Conservation (phyloP, 2,113 vertebrate species). For the Loxodonta africana region DNA sequence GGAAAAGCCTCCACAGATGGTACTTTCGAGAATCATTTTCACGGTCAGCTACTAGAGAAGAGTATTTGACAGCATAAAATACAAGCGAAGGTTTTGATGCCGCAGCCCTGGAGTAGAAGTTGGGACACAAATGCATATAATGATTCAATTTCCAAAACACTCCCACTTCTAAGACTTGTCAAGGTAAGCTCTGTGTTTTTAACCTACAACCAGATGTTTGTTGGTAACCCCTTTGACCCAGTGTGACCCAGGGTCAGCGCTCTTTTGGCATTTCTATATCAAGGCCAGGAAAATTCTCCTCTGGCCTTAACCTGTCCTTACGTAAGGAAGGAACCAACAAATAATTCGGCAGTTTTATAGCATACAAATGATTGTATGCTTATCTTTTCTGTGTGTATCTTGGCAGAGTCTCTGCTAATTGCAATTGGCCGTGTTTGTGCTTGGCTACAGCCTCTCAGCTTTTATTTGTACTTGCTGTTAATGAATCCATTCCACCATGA, state of each 20-base stretch:
- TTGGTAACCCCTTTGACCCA: constrained; percentile 59
- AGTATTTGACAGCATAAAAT: not conserved
- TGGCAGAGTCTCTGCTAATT: constrained; percentile 50
- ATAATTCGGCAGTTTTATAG: constrained; percentile 49
- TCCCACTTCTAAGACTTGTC: not conserved
- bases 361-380: constrained; percentile 62
- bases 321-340: constrained; percentile 71
- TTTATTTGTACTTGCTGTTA: not conserved
- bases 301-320: constrained; percentile 40
- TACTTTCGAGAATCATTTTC: not conserved
- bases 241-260: not conserved
- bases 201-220: constrained; percentile 34
- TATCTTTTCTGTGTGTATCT: constrained; percentile 60
- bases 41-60: not conserved
- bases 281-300: constrained; percentile 37
- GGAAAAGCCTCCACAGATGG: not conserved
- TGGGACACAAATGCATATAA: not conserved
- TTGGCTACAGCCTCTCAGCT: not conserved
- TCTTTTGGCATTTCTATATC: constrained; percentile 46
- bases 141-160: not conserved
- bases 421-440: not conserved
- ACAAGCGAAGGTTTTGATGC: not conserved
- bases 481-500: not conserved
- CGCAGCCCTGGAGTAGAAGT: not conserved
- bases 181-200: not conserved